Base-by-base conservation (phyloP, 2,888 invertebrate species). In the Ganaspis brasiliensis region DNA sequence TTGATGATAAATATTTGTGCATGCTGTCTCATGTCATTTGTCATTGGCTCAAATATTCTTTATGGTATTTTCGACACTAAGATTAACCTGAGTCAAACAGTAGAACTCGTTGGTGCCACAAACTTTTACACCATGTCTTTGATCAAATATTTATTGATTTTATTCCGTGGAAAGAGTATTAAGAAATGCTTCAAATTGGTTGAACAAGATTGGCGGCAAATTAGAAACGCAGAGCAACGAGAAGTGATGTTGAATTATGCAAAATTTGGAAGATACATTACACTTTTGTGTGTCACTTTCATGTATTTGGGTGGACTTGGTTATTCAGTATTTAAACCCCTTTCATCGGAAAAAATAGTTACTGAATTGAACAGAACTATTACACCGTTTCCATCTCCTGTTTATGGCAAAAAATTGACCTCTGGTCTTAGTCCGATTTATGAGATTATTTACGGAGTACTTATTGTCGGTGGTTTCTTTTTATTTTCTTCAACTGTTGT, bases 231-330 rank as follows among this genome's bases (percentile, higher is more conserved):
- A n/a, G n/a, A n/a, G n/a, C 73, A 79, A 67, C 45, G 35, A 14
- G 1, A 52, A 4, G 61, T 76, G 0, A 76, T 78, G 76, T 12
- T 74, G 2, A 78, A 75, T 35, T 73, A 87, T 35, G 90, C 88
- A 0, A 84, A 82, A 45, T 77, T 86, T 12, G 85, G 87, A 0
- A 79, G 87, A 19, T 76, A 75, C 14, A 56, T 89, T 0, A 77
- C 85, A 0, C 21, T 83, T 0, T 56, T 83, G 2, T 88, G 87
- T 55, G 83, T 82, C 0, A 14, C 61, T 0, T 87, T 86, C 57
- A 86, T 87, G 84, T 88, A 86, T 63, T 82, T 83, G 14, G 81
- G 83, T 0, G 80, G 80, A 4, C 0, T 81, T 1, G 83, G 83
- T 2, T 86, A 86, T 71, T 49, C 79, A 45, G 55, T 73, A 6